A percentile compares a stretch with the other conserved stretches of the same genome.
Conservation (phyloP, 2,797 vertebrate species). For the Chloroceryle amazona region DNA sequence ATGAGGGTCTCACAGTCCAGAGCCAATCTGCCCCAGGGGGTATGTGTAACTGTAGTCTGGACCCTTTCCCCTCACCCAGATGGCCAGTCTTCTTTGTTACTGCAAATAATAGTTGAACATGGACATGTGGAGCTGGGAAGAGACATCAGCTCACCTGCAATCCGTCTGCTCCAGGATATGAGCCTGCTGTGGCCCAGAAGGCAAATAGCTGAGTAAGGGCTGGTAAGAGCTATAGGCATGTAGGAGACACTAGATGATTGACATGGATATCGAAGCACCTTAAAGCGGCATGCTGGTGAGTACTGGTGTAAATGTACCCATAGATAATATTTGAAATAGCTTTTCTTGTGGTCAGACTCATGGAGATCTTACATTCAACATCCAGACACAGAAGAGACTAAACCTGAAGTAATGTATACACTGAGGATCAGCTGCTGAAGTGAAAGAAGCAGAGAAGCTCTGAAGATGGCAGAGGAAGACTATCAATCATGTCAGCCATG, state of each 20-base stretch:
- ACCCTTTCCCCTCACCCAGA: neutral
- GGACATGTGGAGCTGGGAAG: neutral
- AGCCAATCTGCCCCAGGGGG: too few species aligned
- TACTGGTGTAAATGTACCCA: neutral
- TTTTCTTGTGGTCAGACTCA: neutral
- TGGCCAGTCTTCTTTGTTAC: neutral
- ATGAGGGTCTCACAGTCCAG: fast-evolving
- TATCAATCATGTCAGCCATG: neutral
- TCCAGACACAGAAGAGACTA: neutral
- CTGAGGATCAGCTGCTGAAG: neutral
- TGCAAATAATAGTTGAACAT: neutral
- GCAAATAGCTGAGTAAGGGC: neutral
- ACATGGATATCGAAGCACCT: neutral
- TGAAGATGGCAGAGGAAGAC: neutral
- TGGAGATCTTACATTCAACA: neutral
- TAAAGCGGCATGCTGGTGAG: neutral
- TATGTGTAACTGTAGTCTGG: neutral
- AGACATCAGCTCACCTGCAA: neutral
- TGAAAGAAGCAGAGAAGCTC: neutral
- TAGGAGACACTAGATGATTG: neutral
- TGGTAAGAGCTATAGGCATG: neutral
- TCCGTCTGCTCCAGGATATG: neutral
- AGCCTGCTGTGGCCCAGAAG: neutral
- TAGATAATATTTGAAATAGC: neutral
- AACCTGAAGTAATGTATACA: neutral